Base-by-base conservation (phyloP, 30 jellyfish, hydroid and myxozoan genomes). In the Clytia hemisphaerica region DNA sequence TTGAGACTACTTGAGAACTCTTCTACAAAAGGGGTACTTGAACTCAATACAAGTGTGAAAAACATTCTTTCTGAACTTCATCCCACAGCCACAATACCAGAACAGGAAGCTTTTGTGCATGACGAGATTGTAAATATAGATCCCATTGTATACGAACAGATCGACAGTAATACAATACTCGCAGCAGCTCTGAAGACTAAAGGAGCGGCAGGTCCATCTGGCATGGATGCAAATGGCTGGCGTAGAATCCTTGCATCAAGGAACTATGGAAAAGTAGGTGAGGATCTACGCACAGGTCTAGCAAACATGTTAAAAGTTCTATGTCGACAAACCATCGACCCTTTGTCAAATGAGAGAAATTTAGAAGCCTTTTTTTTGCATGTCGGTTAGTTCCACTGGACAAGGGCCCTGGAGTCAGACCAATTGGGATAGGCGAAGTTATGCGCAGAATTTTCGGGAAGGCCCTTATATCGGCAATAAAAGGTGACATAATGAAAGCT, bases 401-500 rank as follows among this genome's bases (percentile, higher is more conserved):
- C 72, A 58, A 58, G 19, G 21, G 53, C 19, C 72, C 72, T 22
- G 58, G 72, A 4, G 30, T 58, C 4, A 14, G 72, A 27, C 72
- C 72, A 9, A 58, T 58, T 21, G 72, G 72, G 25, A 19, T 58
- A 4, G 72, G 72, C 12, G 72, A 58, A 30, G 58, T 58, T 4
- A 4, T 58, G 58, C 72, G 72, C 9, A 49, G 72, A 58, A 58
- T 58, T 9, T 9, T 58, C 4, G 72, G 72, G 58, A 58, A 58
- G 31, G 72, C 72, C 58, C 25, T 58, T 6, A 26, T 26, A 18
- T 58, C 40, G 53, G 72, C 31, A 4, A 26, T 58, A 6, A 25
- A 30, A 12, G 15, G 25, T 4, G 72, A 58, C 58, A 9, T 58
- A 14, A 26, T 14, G 15, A 6, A 25, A 21, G 53, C 55, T 6